Conservation (phyloP, 2,888 invertebrate genomes). For the Metallyticus violacea region DNA sequence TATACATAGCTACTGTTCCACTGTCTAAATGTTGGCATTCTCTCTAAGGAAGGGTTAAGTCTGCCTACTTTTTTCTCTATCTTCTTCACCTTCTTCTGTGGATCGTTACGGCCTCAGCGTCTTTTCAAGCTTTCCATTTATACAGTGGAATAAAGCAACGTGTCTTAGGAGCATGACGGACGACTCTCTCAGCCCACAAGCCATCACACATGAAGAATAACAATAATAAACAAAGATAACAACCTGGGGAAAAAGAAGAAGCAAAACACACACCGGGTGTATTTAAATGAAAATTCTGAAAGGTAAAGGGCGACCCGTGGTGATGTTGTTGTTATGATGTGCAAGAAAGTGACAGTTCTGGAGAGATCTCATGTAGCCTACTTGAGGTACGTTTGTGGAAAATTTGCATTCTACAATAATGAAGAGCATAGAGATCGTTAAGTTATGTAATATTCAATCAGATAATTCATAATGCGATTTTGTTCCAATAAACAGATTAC, state of each 20-base stretch:
- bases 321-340: background rate
- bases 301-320: background rate
- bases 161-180: background rate
- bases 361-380: background rate
- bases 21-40: background rate
- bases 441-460: too few relatives aligned
- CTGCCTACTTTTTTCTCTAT: too few relatives aligned
- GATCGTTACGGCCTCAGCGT: too few relatives aligned
- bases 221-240: background rate
- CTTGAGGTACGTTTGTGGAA: too few relatives aligned
- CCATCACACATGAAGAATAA: background rate
- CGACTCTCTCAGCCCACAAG: background rate
- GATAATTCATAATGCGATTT: too few relatives aligned
- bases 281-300: background rate
- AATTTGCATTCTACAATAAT: too few relatives aligned
- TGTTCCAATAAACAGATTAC: too few relatives aligned
- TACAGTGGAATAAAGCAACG: background rate
- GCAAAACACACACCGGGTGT: background rate
- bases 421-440: too few relatives aligned
- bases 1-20: too few relatives aligned
- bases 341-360: background rate
- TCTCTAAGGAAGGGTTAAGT: too few relatives aligned
- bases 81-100: too few relatives aligned
- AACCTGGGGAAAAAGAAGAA: too few relatives aligned
- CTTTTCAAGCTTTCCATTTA: background rate